Evolutionary conservation across 2,797 vertebrate genomes (phyloP), one percentile per base, ranked within the genome.

Genomic region (Lithobates pipiens): DNA sequence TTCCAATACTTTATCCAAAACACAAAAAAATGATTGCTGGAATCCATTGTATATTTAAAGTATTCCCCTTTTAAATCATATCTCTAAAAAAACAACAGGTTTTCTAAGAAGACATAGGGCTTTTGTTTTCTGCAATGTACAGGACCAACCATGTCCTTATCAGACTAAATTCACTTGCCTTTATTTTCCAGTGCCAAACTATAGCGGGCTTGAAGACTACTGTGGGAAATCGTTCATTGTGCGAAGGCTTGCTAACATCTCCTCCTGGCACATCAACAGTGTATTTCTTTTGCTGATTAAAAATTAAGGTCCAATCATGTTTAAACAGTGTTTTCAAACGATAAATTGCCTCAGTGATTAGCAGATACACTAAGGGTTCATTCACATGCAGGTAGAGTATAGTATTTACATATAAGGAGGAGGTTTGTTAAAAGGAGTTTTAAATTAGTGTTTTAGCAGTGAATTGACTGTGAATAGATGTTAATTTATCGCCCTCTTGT

Each of bases 181-280:
- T 86, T 91, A 90, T 92, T 91, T 93, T 90, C 85, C 87, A 80
- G 87, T 85, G 39, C 54, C 80, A 82, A 83, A 86, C 91, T 91
- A 70, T 85, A 90, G 89, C 88, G 83, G 86, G 88, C 91, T 87
- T 54, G 21, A 36, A 73, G 76, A 77, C 57, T 86, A 76, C 74
- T 86, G 54, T 65, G 85, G 80, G 85, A 83, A 86, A 86, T 74
- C 65, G 76, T 68, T 83, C 57, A 86, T 86, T 86, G 85, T 83
- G 76, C 74, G 29, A 29, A 11, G 69, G 46, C 75, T 83, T 82
- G 69, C 80, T 68, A 54, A 83, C 69, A 68, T 74, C 75, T 78
- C 80, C 69, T 78, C 63, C 75, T 83, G 85, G 85, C 85, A 86
- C 69, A 83, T 83, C 83, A 86, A 76, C 80, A 63, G 76, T 83